A percentile compares a stretch with the other conserved stretches of the same genome.
These are phyloP conservation scores for Crotalus tigris DNA, from an alignment of 2,113 vertebrate species.

Conservation along the genomic window DNA sequence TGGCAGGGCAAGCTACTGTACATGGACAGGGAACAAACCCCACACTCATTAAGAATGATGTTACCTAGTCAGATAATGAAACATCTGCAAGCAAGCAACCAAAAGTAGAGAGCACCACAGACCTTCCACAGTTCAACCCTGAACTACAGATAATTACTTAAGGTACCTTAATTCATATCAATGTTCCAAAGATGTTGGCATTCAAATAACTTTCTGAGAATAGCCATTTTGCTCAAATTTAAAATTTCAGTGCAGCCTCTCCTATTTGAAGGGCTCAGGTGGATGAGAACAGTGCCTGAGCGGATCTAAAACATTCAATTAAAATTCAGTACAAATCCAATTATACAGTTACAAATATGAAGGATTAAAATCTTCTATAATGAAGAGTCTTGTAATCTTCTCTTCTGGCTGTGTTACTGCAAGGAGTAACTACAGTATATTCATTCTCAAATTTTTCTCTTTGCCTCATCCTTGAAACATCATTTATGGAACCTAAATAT, in stretches of 20 bases:
- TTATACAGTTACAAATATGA: background rate
- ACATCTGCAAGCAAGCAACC: background rate
- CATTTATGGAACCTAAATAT: background rate
- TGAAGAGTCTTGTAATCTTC: background rate
- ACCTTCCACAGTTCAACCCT: background rate
- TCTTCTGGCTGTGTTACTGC: background rate
- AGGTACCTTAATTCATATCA: background rate
- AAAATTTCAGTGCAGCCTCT: background rate
- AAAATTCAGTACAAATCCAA: background rate
- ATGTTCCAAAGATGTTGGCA: background rate
- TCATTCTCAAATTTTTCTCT: background rate
- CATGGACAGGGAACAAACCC: background rate
- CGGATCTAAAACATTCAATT: background rate
- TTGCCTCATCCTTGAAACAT: background rate
- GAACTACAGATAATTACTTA: background rate
- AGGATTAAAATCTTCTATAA: background rate
- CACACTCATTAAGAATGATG: background rate
- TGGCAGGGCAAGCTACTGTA: background rate
- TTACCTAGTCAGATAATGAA: background rate
- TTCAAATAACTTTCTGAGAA: background rate
- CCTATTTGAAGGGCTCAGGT: background rate
- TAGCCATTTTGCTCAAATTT: background rate
- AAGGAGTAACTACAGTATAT: background rate
- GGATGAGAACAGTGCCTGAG: background rate
- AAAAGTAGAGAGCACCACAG: background rate